Conservation (phyloP, 2,797 vertebrate species). For the Lophius americanus region DNA sequence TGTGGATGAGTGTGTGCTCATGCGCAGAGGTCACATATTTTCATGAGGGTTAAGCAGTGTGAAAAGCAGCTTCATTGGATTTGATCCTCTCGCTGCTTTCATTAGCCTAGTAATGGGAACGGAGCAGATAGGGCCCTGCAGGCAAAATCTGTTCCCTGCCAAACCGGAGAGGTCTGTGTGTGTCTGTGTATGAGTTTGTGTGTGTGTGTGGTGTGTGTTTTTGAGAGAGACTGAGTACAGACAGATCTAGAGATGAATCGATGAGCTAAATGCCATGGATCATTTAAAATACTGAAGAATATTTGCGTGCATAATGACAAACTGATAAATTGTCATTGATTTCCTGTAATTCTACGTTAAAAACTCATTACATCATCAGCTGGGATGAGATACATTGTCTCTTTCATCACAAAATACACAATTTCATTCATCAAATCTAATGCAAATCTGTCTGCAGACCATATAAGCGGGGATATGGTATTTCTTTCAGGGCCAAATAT, state of each 20-base stretch:
- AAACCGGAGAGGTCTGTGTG: slow-evolving; percentile 26
- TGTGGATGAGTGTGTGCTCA: slow-evolving; percentile 7
- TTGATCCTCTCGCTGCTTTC: slow-evolving; percentile 62
- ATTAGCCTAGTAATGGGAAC: slow-evolving; percentile 58
- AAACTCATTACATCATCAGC: background rate
- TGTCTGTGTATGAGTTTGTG: background rate
- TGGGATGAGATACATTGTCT: background rate
- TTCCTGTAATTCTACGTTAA: slow-evolving; percentile 1
- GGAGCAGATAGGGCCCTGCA: slow-evolving; percentile 47
- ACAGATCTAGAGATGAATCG: slow-evolving; percentile 13
- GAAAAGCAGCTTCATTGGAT: slow-evolving; percentile 56
- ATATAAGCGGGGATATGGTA: background rate
- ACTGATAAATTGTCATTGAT: background rate
- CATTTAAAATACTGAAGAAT: background rate
- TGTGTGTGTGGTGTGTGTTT: no score
- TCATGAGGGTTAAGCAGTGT: slow-evolving; percentile 53
- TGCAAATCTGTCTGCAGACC: background rate
- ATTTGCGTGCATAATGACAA: slow-evolving; percentile 7
- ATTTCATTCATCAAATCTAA: background rate
- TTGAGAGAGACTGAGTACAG: slow-evolving; percentile 6
- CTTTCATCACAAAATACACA: background rate
- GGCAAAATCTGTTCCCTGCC: slow-evolving; percentile 51
- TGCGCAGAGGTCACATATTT: slow-evolving; percentile 30
- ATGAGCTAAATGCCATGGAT: background rate
- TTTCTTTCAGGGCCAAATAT: background rate